A percentile compares a stretch with the other conserved stretches of the same genome.
Evolutionary conservation across 1,140 invertebrate genomes (phyloP).

Genomic region (Penaeus vannamei): DNA sequence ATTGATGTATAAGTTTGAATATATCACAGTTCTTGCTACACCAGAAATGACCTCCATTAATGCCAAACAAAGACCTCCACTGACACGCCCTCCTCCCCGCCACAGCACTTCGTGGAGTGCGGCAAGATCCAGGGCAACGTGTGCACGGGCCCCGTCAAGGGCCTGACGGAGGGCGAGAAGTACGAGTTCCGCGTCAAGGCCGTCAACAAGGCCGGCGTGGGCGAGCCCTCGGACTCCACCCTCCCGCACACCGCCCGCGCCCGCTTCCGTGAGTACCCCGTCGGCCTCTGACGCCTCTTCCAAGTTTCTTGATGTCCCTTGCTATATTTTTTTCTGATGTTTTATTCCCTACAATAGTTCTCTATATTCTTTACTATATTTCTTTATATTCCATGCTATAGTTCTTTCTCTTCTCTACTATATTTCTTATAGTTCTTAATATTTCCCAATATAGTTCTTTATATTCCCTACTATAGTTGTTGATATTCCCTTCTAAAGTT

Average conservation of each 20-base stretch:
- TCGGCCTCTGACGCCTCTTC: constrained; percentile 12
- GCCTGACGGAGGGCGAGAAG: constrained; percentile 93
- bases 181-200: constrained; percentile 96
- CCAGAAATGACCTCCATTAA: too few species aligned
- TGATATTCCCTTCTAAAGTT: too few species aligned
- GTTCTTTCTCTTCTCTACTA: too few species aligned
- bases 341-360: background rate
- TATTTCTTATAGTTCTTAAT: too few species aligned
- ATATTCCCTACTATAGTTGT: too few species aligned
- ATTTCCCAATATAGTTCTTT: too few species aligned
- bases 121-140: constrained; percentile 84
- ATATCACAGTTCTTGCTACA: too few species aligned
- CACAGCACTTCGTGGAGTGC: constrained; percentile 77
- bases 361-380: too few species aligned
- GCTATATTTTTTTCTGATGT: background rate
- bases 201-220: constrained; percentile 95
- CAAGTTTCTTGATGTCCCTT: background rate
- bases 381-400: too few species aligned
- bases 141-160: constrained; percentile 87
- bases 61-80: too few species aligned
- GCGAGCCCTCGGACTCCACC: constrained; percentile 94
- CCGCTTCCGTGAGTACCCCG: constrained; percentile 83
- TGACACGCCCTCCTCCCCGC: background rate
- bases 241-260: constrained; percentile 96
- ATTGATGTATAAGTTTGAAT: too few species aligned